Evolutionary conservation across 2,113 vertebrate species (phyloP).

Genomic region (Sciurus niger): DNA sequence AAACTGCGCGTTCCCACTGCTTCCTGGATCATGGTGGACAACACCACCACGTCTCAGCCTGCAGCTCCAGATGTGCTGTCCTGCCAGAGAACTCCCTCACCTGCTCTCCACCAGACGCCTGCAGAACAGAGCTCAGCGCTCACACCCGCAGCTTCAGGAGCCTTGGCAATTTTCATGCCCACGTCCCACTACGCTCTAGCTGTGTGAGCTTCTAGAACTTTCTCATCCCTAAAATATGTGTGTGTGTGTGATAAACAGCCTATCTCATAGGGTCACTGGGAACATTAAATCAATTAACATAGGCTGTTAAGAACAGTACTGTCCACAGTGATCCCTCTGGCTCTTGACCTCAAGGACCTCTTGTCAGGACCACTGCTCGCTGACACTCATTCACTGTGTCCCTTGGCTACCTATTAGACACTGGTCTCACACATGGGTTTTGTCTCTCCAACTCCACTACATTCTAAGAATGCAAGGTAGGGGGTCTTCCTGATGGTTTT

Average conservation of each 20-base stretch:
- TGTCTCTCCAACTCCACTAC: neutral
- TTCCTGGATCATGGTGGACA: neutral
- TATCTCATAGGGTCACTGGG: neutral
- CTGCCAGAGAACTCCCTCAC: neutral
- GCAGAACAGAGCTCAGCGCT: neutral
- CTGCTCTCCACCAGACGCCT: neutral
- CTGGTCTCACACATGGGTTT: too few relatives aligned
- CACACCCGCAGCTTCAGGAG: neutral
- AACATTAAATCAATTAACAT: neutral
- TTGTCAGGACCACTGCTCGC: neutral
- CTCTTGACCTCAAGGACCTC: neutral
- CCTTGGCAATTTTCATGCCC: rapidly evolving
- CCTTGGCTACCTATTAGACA: too few relatives aligned
- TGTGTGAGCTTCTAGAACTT: neutral
- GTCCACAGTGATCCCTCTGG: neutral
- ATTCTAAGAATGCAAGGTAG: rapidly evolving
- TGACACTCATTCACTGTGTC: neutral
- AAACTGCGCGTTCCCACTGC: neutral
- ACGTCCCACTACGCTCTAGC: too few relatives aligned
- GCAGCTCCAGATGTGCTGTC: neutral
- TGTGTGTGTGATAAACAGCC: neutral
- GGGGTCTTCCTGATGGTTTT: neutral
- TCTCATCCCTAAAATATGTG: neutral
- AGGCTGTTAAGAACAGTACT: neutral
- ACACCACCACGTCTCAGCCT: too few relatives aligned